Percentiles rank a stretch among this genome's conserved stretches.
Evolutionary conservation across 1,140 invertebrate genomes (phyloP).

Genomic region (Calycopis cecrops): DNA sequence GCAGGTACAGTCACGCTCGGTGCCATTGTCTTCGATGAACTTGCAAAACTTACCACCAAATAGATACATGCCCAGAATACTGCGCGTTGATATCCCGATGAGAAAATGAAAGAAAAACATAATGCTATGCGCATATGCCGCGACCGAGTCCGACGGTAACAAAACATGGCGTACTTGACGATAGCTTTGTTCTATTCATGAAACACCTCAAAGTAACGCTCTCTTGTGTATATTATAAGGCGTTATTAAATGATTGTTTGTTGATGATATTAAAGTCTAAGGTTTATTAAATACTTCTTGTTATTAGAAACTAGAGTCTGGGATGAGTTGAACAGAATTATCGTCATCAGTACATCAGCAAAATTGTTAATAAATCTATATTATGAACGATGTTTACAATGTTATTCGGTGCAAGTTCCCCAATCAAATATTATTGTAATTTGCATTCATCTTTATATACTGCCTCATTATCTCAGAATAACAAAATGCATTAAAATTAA

Average conservation of each 20-base stretch:
- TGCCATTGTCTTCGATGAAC: conserved; percentile 90
- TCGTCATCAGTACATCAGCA: conserved; percentile 53
- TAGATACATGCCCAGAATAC: conserved; percentile 98
- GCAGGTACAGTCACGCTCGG: conserved; percentile 92
- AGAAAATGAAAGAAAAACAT: conserved; percentile 74
- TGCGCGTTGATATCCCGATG: conserved; percentile 76
- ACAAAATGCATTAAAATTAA: conserved; percentile 57
- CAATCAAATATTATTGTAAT: conserved; percentile 50
- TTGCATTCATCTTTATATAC: conserved; percentile 56
- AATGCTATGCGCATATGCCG: conserved; percentile 71
- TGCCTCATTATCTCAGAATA: conserved; percentile 52
- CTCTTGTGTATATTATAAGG: not conserved
- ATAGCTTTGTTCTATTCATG: conserved; percentile 52
- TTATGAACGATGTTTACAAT: conserved; percentile 48
- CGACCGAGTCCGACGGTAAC: conserved; percentile 56
- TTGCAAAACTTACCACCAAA: conserved; percentile 99
- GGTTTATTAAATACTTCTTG: not conserved
- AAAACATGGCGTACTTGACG: conserved; percentile 45
- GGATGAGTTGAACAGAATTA: conserved; percentile 49
- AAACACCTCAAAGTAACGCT: too few relatives aligned
- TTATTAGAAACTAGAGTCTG: not conserved
- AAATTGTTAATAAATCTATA: conserved; percentile 60
- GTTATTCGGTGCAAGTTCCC: conserved; percentile 62
- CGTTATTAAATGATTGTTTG: not conserved
- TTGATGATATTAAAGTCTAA: too few relatives aligned